These are phyloP conservation scores for Myotis myotis DNA, from an alignment of 2,797 vertebrate species.

Conservation along the genomic window DNA sequence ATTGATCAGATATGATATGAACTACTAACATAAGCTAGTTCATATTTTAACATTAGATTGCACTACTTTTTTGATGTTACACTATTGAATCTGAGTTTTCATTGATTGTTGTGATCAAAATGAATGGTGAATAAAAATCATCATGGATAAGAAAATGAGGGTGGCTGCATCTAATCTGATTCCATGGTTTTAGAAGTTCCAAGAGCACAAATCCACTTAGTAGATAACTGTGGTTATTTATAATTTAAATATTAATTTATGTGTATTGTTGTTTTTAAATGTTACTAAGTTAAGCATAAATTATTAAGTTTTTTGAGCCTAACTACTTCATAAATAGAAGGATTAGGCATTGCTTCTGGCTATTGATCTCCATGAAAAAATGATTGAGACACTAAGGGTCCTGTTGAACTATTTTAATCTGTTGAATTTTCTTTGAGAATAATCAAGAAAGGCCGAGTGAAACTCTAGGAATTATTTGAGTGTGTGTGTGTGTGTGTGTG, in stretches of 20 bases:
- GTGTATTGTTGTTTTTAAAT: background rate
- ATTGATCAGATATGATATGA: slow-evolving; percentile 9
- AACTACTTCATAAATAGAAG: background rate
- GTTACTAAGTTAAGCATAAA: background rate
- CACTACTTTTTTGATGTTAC: background rate
- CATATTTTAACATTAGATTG: slow-evolving; percentile 33
- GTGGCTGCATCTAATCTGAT: background rate
- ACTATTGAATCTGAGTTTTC: slow-evolving; percentile 16
- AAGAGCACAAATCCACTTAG: background rate
- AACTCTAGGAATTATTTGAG: background rate
- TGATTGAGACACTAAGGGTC: background rate
- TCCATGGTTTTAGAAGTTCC: background rate
- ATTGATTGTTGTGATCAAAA: background rate
- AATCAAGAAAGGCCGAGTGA: background rate
- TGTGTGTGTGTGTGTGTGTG: background rate
- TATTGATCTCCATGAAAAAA: background rate
- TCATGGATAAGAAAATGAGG: slow-evolving; percentile 30
- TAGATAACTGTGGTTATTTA: background rate
- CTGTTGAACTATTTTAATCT: background rate
- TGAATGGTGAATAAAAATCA: slow-evolving; percentile 30
- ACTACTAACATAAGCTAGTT: slow-evolving; percentile 5
- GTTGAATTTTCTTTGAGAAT: slow-evolving; percentile 10
- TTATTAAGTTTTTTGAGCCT: background rate
- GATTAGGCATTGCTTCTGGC: background rate
- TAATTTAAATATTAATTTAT: background rate